These are phyloP conservation scores for Narcine bancroftii DNA, from an alignment of 2,113 vertebrate species.

Conservation along the genomic window DNA sequence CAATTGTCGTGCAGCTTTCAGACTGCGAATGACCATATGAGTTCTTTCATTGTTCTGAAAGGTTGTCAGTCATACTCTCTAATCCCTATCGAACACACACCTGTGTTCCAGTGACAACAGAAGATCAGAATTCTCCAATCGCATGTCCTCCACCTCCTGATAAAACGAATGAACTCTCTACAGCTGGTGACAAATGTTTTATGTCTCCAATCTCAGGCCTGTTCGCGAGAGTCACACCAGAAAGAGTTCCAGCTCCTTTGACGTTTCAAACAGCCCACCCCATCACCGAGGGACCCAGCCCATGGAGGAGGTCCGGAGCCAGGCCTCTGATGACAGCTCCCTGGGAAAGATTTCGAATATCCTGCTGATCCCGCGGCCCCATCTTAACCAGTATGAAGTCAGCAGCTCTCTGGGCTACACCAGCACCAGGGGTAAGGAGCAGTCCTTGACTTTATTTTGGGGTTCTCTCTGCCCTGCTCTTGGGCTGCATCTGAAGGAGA, in stretches of 20 bases:
- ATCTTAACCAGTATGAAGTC: constrained; percentile 83
- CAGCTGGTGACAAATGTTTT: neutral
- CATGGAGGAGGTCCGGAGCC: constrained; percentile 78
- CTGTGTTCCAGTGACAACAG: too few relatives aligned
- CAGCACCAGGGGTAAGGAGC: constrained; percentile 76
- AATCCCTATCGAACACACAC: too few relatives aligned
- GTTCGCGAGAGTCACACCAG: constrained; percentile 65
- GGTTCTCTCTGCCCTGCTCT: neutral
- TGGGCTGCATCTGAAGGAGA: neutral
- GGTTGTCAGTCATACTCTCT: neutral
- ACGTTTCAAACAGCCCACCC: constrained; percentile 64
- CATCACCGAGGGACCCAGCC: constrained; percentile 58
- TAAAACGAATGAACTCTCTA: neutral
- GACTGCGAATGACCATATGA: neutral
- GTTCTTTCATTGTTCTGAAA: neutral
- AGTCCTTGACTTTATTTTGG: neutral
- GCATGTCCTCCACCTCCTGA: too few relatives aligned
- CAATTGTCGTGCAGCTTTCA: neutral
- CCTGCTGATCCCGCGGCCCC: constrained; percentile 78
- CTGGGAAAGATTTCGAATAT: constrained; percentile 84
- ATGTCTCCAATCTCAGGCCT: constrained; percentile 50
- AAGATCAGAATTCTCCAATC: neutral
- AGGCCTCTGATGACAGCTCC: constrained; percentile 86
- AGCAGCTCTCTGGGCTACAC: constrained; percentile 96
- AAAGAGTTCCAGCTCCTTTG: constrained; percentile 81